Percentiles rank a stretch among this genome's conserved stretches.
These are phyloP conservation scores for Lumbricus terrestris DNA, from an alignment of 2,888 invertebrate genomes.

Conservation along the genomic window DNA sequence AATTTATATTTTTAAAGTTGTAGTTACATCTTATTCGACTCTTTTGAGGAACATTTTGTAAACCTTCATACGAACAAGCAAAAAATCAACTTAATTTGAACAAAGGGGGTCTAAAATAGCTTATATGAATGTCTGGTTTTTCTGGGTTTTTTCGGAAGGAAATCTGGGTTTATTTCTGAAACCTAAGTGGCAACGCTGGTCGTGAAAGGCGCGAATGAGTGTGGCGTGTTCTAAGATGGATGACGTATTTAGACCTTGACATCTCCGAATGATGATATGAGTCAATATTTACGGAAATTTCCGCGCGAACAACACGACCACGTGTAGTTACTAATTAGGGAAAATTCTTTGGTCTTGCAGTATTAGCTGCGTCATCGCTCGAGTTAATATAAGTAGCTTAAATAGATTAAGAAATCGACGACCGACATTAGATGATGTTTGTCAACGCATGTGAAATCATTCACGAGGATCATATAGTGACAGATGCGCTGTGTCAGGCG, in stretches of 20 bases:
- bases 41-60: no score
- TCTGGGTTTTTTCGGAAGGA: no score
- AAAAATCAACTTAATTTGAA: no score
- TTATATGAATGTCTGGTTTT: no score
- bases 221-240: not conserved
- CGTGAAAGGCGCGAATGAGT: not conserved
- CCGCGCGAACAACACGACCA: not conserved
- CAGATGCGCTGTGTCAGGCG: not conserved
- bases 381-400: not conserved
- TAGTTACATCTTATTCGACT: no score
- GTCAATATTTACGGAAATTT: not conserved
- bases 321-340: no score
- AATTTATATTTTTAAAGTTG: no score
- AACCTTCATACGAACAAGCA: no score
- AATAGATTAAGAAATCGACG: not conserved
- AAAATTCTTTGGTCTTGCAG: no score
- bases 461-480: not conserved
- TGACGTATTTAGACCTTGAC: not conserved
- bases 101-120: no score
- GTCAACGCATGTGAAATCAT: not conserved
- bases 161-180: no score
- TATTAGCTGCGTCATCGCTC: not conserved
- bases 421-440: not conserved
- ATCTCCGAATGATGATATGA: not conserved
- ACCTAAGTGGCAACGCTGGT: no score